Base-by-base conservation (phyloP, 2,888 invertebrate genomes). In the Oegoconia quadripuncta region DNA sequence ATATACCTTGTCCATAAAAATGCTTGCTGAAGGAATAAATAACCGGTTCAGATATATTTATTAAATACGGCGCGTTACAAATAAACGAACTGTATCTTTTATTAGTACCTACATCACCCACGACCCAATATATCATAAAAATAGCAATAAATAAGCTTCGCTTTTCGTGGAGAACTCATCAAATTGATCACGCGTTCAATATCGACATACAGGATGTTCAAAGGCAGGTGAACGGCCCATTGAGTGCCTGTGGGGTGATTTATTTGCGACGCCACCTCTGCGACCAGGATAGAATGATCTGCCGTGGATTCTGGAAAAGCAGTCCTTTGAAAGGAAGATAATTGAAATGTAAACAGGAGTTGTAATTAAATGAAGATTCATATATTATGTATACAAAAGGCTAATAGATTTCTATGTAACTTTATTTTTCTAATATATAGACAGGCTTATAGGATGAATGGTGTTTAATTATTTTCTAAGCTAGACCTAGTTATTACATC, bases 201-300 rank as follows among this genome's bases (percentile, higher is more conserved):
- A 55, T 53, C 55, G 57, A 52, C 46, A 48, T 48, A 54, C 43
- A 54, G 60, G 51, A 57, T 60, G 59, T 55, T 64, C 52, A 52
- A 60, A 51, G 59, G 59, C 68, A 73, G 77, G 75, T 75, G 74
- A 79, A 77, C 52, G 71, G 62, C 64, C 70, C 56, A 55, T 63
- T 59, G 61, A 71, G 65, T 61, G 63, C 48, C 53, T 34, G 56
- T 50, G 54, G 60, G 57, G 62, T 71, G 74, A 79, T 80, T 77
- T 80, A 77, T 77, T 71, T 68, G 62, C 50, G 63, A 64, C 18
- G 15, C 14, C 20, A 15, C 16, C 26, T 11, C 14, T 15, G 15
- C n/a, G 25, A 34, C 68, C 55, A 64, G 54, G 41, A 55, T 63
- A 64, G 53, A 61, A 52, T 52, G 61, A 58, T 46, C 63, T 48